Conservation (phyloP, 2,888 invertebrate genomes). For the Drosophila nr. perissopoda region DNA sequence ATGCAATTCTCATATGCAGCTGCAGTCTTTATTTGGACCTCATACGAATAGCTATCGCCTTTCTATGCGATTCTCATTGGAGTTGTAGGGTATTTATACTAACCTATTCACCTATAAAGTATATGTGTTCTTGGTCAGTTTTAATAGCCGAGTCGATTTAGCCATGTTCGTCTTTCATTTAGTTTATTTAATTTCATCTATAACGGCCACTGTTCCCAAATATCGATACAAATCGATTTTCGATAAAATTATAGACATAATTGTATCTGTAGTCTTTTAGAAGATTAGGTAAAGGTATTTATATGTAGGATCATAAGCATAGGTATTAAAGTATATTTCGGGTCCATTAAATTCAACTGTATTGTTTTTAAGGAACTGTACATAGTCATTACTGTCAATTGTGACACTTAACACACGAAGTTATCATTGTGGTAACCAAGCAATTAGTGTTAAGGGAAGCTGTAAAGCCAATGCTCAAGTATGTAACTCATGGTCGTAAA, state of each 20-base stretch:
- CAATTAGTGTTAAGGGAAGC: slow-evolving; percentile 55
- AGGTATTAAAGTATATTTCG: neutral
- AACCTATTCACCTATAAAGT: neutral
- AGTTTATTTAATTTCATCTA: too few species aligned
- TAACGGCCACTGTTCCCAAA: too few species aligned
- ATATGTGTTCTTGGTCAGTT: neutral
- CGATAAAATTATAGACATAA: neutral
- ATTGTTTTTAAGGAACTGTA: neutral
- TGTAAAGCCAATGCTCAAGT: slow-evolving; percentile 32
- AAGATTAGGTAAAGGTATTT: neutral
- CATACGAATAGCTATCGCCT: neutral
- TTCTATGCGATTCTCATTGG: slow-evolving; percentile 14
- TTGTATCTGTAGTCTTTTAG: rapidly evolving
- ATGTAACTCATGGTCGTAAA: slow-evolving; percentile 53
- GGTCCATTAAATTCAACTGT: neutral
- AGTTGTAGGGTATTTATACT: neutral
- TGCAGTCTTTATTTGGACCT: neutral
- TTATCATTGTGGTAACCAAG: slow-evolving; percentile 44
- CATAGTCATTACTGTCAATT: neutral
- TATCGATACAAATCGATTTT: neutral
- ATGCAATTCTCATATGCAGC: slow-evolving; percentile 14
- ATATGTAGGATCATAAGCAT: too few species aligned
- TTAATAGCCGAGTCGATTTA: neutral
- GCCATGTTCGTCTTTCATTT: too few species aligned
- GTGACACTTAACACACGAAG: neutral